Evolutionary conservation across 2,113 vertebrate species (phyloP), one percentile per base, ranked within the genome.

Genomic region (Ondatra zibethicus): DNA sequence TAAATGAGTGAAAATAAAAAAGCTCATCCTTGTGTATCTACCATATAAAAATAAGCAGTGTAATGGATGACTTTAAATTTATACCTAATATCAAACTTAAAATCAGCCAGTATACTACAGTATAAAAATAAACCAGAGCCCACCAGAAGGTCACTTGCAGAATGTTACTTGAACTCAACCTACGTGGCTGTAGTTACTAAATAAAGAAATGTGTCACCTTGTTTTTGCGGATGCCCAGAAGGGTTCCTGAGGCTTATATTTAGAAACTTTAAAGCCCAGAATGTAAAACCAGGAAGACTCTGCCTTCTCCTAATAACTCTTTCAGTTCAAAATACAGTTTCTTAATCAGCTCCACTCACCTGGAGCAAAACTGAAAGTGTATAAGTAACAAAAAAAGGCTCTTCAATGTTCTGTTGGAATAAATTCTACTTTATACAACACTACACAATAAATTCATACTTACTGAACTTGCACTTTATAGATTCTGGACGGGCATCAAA

Each of bases 271-370:
- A 91, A 95, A n/a, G 27, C 50, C 80, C 8, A 85, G 50, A 61
- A 65, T 65, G 11, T 93, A 86, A 93, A 96, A 95, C 92, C 36
- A 73, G 86, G 63, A 94, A 82, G 93, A 42, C 39, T 13, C 0
- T 86, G 4, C 42, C 47, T 94, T 86, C 47, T 82, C 14, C 16
- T 92, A 88, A 81, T 4, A 9, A 82, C 23, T 61, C 55, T 25
- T 78, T 93, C 78, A 88, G 14, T 45, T 91, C 39, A 90, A 95
- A 96, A 93, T 89, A 33, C n/a, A 78, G 16, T 39, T 94, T 66
- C 91, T 94, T 92, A 91, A 70, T 89, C 50, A 96, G 73, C 27
- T 95, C 39, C 42, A 76, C 29, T 55, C 2, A 73, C 63, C 31
- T 75, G 42, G 52, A 95, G 63, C 70, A 84, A 89, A 75, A 47